phyloP scores from a whole-genome alignment of 2,888 invertebrate genomes.

The Adelognathus sp. region DNA sequence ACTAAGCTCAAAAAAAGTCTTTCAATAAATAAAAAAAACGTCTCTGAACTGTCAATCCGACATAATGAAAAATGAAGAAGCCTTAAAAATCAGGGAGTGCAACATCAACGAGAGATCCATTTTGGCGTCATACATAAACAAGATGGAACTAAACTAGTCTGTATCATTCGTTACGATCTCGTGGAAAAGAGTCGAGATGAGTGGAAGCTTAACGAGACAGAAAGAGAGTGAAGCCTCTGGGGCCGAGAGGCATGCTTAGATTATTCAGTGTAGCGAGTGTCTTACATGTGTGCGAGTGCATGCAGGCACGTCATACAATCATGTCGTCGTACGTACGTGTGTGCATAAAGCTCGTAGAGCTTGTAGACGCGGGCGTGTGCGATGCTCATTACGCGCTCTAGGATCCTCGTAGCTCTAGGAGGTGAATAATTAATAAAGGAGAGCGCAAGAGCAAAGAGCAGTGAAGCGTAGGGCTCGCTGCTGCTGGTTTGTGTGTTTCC shows the following conservation, averaged over 20 bases:
- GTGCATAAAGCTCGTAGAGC: constrained; percentile 23
- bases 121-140: background rate
- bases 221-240: constrained; percentile 15
- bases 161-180: background rate
- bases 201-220: constrained; percentile 37
- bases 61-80: background rate
- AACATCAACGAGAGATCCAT: background rate
- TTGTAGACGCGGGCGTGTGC: constrained; percentile 52
- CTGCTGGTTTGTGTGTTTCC: constrained; percentile 25
- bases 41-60: background rate
- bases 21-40: background rate
- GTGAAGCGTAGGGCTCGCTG: constrained; percentile 23
- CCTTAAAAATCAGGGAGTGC: background rate
- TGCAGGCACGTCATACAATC: background rate
- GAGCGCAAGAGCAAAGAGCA: constrained; percentile 39
- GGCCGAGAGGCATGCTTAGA: constrained; percentile 24
- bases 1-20: background rate
- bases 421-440: constrained; percentile 67
- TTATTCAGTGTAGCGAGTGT: constrained; percentile 20
- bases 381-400: constrained; percentile 66
- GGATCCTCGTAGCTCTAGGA: constrained; percentile 45
- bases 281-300: background rate
- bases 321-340: constrained; percentile 19
- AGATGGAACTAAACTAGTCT: background rate
- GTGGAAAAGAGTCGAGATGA: constrained; percentile 1